These are phyloP conservation scores for Nymphicus hollandicus DNA, from an alignment of 2,113 vertebrate genomes.

Conservation along the genomic window DNA sequence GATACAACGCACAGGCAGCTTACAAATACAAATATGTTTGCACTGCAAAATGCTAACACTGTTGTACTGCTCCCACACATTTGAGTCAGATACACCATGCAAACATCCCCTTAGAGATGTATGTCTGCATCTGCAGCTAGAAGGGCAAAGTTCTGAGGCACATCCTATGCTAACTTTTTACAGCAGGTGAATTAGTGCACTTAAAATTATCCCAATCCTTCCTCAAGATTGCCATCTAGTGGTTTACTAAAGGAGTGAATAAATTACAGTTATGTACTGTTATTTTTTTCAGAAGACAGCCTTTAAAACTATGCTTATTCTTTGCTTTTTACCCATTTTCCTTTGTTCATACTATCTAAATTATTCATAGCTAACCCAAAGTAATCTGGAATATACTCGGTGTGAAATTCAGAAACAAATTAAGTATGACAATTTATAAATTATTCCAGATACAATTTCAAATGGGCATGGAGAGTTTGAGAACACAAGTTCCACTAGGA, in stretches of 20 bases:
- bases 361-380: not conserved
- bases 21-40: not conserved
- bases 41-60: not conserved
- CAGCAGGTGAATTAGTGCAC: accelerated
- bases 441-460: not conserved
- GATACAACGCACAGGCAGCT: not conserved
- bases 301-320: not conserved
- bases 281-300: not conserved
- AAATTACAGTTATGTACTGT: accelerated
- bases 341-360: not conserved
- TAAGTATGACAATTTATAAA: not conserved
- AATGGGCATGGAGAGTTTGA: not conserved
- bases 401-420: not conserved
- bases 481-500: not conserved
- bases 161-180: not conserved
- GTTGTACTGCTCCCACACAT: not conserved
- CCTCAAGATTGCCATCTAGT: constrained; percentile 60
- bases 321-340: not conserved
- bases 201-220: not conserved
- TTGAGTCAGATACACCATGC: not conserved
- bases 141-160: not conserved
- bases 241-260: not conserved
- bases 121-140: not conserved
- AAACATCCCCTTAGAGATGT: not conserved
- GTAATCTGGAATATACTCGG: not conserved